Evolutionary conservation across 23 tunicate genomes (phyloP).

Genomic region (Ascidia mentula): DNA sequence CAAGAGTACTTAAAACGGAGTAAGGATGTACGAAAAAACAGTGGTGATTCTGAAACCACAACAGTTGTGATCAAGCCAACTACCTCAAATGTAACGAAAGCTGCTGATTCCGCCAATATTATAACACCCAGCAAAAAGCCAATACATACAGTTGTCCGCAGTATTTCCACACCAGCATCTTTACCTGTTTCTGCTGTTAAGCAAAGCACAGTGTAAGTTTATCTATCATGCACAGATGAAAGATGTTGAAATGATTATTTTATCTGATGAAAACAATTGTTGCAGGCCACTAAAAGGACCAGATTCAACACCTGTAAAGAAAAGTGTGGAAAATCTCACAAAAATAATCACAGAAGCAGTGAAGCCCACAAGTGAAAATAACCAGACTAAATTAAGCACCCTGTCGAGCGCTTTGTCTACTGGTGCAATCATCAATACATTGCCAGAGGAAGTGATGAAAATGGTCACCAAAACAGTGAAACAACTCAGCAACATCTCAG

Average conservation of each 20-base stretch:
- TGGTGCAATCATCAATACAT: constrained; percentile 20
- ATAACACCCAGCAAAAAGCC: not conserved
- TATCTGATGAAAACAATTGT: not conserved
- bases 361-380: not conserved
- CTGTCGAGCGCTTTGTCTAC: constrained; percentile 7
- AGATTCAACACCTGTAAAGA: not conserved
- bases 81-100: not conserved
- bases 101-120: not conserved
- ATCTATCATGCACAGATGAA: not conserved
- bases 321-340: not conserved
- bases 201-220: not conserved
- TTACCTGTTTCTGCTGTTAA: not conserved
- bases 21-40: constrained; percentile 26
- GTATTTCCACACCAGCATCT: not conserved
- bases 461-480: constrained; percentile 20
- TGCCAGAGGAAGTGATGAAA: constrained; percentile 27
- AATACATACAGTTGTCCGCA: not conserved
- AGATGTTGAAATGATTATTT: not conserved
- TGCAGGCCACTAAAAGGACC: too few relatives aligned
- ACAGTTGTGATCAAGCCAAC: not conserved
- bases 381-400: not conserved
- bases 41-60: not conserved
- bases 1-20: constrained; percentile 60
- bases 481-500: not conserved
- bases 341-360: not conserved